Percentiles rank a stretch among this genome's conserved stretches.
These are phyloP conservation scores for Dendroctonus valens DNA, from an alignment of 1,140 invertebrate genomes.

Conservation along the genomic window DNA sequence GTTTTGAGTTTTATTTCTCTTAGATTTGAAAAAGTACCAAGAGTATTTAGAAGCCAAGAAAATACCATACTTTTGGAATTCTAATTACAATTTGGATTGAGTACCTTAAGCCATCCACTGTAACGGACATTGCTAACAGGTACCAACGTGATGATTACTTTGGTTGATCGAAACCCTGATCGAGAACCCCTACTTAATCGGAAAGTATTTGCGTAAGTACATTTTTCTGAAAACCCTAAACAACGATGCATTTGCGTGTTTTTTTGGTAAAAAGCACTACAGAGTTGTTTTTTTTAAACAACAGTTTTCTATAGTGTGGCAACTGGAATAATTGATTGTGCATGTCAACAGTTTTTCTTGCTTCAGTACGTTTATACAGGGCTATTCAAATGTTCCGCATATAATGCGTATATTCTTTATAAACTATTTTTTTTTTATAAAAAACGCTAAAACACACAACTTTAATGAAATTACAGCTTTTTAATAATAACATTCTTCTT, in stretches of 20 bases:
- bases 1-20: constrained; percentile 30
- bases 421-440: neutral
- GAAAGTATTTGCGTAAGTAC: constrained; percentile 38
- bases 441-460: neutral
- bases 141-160: constrained; percentile 26
- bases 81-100: constrained; percentile 49
- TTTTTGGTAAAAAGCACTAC: constrained; percentile 18
- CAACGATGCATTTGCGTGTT: constrained; percentile 6
- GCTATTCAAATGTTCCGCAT: too few relatives aligned
- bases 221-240: neutral
- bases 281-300: too few relatives aligned
- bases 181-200: constrained; percentile 26
- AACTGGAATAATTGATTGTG: too few relatives aligned
- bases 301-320: too few relatives aligned
- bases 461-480: too few relatives aligned
- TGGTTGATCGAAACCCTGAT: constrained; percentile 20
- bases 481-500: too few relatives aligned
- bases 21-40: constrained; percentile 50
- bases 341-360: too few relatives aligned
- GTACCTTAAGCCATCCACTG: constrained; percentile 21
- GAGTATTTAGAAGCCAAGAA: constrained; percentile 45
- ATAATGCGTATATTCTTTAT: too few relatives aligned
- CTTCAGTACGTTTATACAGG: too few relatives aligned
- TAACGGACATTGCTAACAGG: constrained; percentile 20
- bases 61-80: constrained; percentile 55